Percentiles rank a stretch among this genome's conserved stretches.
phyloP scores from a whole-genome alignment of 1,140 invertebrate genomes.

The Rhagoletis pomonella region DNA sequence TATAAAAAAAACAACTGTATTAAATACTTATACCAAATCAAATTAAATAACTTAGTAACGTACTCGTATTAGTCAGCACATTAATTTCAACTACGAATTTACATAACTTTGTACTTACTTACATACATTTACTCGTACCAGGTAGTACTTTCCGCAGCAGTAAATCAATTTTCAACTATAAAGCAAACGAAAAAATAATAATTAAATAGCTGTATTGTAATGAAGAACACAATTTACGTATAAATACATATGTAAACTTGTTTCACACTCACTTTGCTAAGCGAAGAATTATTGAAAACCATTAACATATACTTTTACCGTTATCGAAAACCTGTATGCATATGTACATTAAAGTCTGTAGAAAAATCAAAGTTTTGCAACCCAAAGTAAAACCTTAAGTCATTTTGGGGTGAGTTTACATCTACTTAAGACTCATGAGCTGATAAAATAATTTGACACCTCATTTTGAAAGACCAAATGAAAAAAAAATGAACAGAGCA shows the following conservation, averaged over 20 bases:
- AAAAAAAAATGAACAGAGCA: too few species aligned
- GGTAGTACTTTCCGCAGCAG: neutral
- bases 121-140: neutral
- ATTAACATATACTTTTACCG: neutral
- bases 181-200: neutral
- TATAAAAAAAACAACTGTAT: neutral
- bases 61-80: neutral
- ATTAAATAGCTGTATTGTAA: neutral
- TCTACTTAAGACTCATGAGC: too few species aligned
- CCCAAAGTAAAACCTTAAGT: neutral
- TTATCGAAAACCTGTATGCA: neutral
- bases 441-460: too few species aligned
- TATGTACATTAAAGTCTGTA: constrained; percentile 40
- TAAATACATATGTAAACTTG: neutral
- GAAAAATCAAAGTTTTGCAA: constrained; percentile 16
- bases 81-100: constrained; percentile 49
- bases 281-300: neutral
- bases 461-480: too few species aligned
- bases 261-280: neutral
- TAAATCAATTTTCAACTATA: constrained; percentile 20
- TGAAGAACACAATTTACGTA: neutral
- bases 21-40: neutral
- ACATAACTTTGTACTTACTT: constrained; percentile 28
- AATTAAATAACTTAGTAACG: neutral
- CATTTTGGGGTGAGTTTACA: neutral